A percentile compares a stretch with the other conserved stretches of the same genome.
Evolutionary conservation across 2,888 invertebrate species (phyloP).

Genomic region (Heliconius aoede): DNA sequence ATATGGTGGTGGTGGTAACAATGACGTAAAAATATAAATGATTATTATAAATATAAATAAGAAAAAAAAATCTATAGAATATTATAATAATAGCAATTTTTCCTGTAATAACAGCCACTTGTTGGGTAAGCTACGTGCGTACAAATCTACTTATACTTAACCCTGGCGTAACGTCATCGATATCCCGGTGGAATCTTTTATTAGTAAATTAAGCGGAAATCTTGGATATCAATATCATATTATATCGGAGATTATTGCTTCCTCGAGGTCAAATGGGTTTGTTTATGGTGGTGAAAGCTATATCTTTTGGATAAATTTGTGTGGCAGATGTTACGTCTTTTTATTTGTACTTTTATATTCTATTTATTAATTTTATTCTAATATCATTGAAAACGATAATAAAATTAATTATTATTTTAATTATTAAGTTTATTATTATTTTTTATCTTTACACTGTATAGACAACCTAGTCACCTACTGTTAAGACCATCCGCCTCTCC

Average conservation of each 20-base stretch:
- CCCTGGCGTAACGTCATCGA: slow-evolving; percentile 66
- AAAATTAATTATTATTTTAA: too few relatives aligned
- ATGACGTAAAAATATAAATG: background rate
- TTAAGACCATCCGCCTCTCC: too few relatives aligned
- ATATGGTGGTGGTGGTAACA: background rate
- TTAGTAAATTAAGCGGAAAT: slow-evolving; percentile 65
- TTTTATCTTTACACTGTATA: too few relatives aligned
- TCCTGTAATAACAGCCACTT: slow-evolving; percentile 55
- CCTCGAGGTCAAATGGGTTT: slow-evolving; percentile 42
- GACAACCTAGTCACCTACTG: too few relatives aligned
- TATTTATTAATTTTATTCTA: too few relatives aligned
- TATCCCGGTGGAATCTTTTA: slow-evolving; percentile 57
- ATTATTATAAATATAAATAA: background rate
- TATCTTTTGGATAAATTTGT: background rate
- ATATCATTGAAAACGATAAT: too few relatives aligned
- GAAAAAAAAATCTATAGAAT: background rate
- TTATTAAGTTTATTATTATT: too few relatives aligned
- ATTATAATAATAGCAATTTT: slow-evolving; percentile 9
- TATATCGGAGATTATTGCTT: slow-evolving; percentile 49
- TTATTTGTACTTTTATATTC: too few relatives aligned
- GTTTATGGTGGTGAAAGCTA: slow-evolving; percentile 30
- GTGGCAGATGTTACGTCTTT: too few relatives aligned
- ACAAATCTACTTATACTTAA: slow-evolving; percentile 61
- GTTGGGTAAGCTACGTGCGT: slow-evolving; percentile 63
- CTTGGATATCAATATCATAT: slow-evolving; percentile 54